A percentile compares a stretch with the other conserved stretches of the same genome.
Evolutionary conservation across 2,888 invertebrate genomes (phyloP).

Genomic region (Oscheius sp.): DNA sequence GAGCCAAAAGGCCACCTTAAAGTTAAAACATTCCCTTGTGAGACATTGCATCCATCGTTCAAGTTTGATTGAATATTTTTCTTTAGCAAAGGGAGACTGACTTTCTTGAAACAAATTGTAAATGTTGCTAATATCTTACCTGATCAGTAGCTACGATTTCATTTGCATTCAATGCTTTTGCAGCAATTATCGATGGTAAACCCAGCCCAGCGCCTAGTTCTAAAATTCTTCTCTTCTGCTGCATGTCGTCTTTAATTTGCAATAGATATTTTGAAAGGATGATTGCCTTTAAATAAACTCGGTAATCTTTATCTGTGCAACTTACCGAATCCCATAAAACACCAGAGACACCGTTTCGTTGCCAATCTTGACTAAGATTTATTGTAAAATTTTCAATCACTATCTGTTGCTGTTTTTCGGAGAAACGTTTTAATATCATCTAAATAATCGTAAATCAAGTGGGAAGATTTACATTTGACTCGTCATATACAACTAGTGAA

Average conservation of each 20-base stretch:
- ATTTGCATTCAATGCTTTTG: neutral
- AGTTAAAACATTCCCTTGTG: too few relatives aligned
- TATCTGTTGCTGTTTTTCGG: neutral
- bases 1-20: too few relatives aligned
- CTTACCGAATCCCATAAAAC: slow-evolving; percentile 41
- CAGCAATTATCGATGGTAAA: slow-evolving; percentile 27
- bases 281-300: slow-evolving; percentile 15
- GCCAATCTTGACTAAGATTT: slow-evolving; percentile 67
- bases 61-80: neutral
- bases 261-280: slow-evolving; percentile 21
- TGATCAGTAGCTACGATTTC: slow-evolving; percentile 28
- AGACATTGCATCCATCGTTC: neutral
- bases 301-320: neutral
- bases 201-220: slow-evolving; percentile 34
- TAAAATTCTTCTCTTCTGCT: neutral
- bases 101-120: neutral
- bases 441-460: neutral
- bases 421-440: slow-evolving; percentile 18
- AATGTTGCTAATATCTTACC: neutral
- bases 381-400: slow-evolving; percentile 12
- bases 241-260: neutral
- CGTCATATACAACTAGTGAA: slow-evolving; percentile 15
- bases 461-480: neutral
- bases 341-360: slow-evolving; percentile 32
- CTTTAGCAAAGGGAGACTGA: neutral